Evolutionary conservation across 2,797 vertebrate genomes (phyloP).

Genomic region (Danio jaintianensis): DNA sequence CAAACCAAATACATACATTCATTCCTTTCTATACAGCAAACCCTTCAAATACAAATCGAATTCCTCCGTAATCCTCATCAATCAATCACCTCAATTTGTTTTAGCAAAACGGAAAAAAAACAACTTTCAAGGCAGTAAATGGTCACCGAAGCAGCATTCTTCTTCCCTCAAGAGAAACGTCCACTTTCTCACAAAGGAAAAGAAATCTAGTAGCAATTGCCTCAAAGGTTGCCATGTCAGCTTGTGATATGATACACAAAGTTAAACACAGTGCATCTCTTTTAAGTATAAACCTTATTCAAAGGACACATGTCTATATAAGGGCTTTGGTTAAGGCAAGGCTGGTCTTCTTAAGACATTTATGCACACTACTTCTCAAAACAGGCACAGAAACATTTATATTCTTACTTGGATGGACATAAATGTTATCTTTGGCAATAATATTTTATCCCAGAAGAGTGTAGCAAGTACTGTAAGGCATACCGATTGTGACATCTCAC

Average conservation of each 20-base stretch:
- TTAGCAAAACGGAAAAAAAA: background rate
- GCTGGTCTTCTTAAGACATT: background rate
- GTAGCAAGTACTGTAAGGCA: constrained; percentile 37
- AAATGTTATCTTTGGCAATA: constrained; percentile 57
- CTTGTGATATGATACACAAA: background rate
- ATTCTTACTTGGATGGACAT: constrained; percentile 24
- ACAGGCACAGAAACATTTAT: constrained; percentile 38
- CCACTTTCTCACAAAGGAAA: constrained; percentile 35
- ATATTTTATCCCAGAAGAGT: constrained; percentile 14
- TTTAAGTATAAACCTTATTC: constrained; percentile 18
- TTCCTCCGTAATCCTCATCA: background rate
- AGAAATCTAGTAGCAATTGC: constrained; percentile 38
- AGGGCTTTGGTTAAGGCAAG: constrained; percentile 23
- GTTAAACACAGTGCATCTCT: constrained; percentile 39
- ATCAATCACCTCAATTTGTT: background rate
- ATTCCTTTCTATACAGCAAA: constrained; percentile 34
- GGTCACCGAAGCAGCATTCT: constrained; percentile 61
- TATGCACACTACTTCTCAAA: constrained; percentile 35
- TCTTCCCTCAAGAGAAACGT: constrained; percentile 41
- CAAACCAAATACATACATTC: constrained; percentile 47
- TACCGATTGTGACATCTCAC: constrained; percentile 1
- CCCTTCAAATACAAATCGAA: constrained; percentile 22
- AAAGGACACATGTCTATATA: constrained; percentile 6
- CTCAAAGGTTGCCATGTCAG: constrained; percentile 32
- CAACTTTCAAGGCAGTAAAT: constrained; percentile 50